phyloP scores from a whole-genome alignment of 2,888 invertebrate species.

The Axea sp. region DNA sequence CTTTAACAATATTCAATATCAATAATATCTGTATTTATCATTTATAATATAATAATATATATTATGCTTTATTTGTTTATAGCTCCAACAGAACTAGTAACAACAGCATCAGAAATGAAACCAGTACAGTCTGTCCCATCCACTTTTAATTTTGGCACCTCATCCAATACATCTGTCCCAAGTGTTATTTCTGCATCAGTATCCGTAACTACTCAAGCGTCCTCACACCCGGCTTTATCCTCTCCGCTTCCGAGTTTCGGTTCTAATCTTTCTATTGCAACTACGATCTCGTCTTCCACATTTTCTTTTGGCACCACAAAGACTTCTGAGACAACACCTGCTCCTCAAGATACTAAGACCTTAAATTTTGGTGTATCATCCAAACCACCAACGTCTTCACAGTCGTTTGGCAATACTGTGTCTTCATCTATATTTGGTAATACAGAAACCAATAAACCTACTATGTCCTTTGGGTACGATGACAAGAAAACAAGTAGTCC shows the following conservation, averaged over 20 bases:
- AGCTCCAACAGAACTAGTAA: not conserved
- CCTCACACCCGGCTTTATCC: not conserved
- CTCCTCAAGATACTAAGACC: not conserved
- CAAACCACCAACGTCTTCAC: not conserved
- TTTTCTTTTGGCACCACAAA: constrained; percentile 28
- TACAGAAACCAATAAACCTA: not conserved
- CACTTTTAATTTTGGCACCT: not conserved
- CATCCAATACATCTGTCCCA: not conserved
- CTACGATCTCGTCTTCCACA: constrained; percentile 33
- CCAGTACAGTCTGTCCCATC: not conserved
- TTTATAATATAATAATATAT: too few species aligned
- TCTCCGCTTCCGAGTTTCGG: not conserved
- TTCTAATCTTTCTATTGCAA: not conserved
- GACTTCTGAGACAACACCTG: not conserved
- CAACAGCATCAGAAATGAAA: not conserved
- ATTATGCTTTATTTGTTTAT: not conserved
- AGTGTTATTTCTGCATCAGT: not conserved
- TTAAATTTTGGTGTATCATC: not conserved
- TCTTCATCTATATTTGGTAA: constrained; percentile 17
- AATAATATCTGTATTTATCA: too few species aligned
- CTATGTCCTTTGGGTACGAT: constrained; percentile 27
- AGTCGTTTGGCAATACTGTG: constrained; percentile 39
- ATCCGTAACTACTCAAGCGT: not conserved
- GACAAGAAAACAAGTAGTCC: constrained; percentile 54
- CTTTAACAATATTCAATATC: too few species aligned